These are phyloP conservation scores for Phoenicopterus ruber DNA, from an alignment of 2,113 vertebrate species.

Conservation along the genomic window DNA sequence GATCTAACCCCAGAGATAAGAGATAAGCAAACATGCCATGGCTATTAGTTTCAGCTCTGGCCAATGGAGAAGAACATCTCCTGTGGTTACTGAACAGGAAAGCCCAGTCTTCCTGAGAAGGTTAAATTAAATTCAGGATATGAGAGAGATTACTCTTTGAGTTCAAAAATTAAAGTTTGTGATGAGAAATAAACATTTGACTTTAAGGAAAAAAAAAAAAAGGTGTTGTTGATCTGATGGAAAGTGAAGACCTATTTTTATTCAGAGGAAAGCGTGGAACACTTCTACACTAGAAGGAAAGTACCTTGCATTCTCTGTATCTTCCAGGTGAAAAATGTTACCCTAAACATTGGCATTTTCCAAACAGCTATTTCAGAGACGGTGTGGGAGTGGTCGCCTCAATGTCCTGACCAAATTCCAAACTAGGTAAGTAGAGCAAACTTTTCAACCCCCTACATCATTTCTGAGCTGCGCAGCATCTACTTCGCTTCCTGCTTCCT, in stretches of 20 bases:
- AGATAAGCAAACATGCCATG: slow-evolving; percentile 60
- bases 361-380: neutral
- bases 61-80: slow-evolving; percentile 31
- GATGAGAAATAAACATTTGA: slow-evolving; percentile 11
- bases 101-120: neutral
- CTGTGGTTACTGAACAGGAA: neutral
- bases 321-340: neutral
- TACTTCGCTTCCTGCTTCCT: neutral
- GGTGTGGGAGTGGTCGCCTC: neutral
- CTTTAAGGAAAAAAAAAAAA: neutral
- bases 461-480: neutral
- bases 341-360: neutral
- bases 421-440: neutral
- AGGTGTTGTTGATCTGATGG: neutral
- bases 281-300: neutral
- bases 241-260: neutral
- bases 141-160: neutral
- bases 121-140: slow-evolving; percentile 11
- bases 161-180: neutral
- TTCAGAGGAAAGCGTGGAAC: neutral
- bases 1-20: slow-evolving; percentile 62
- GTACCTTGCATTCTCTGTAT: neutral
- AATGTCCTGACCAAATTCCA: neutral
- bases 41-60: slow-evolving; percentile 67
- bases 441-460: neutral